Percentiles rank a stretch among this genome's conserved stretches.
Evolutionary conservation across 92 coral and sea anemone species (phyloP).

Genomic region (Palythoa heliodiscus): DNA sequence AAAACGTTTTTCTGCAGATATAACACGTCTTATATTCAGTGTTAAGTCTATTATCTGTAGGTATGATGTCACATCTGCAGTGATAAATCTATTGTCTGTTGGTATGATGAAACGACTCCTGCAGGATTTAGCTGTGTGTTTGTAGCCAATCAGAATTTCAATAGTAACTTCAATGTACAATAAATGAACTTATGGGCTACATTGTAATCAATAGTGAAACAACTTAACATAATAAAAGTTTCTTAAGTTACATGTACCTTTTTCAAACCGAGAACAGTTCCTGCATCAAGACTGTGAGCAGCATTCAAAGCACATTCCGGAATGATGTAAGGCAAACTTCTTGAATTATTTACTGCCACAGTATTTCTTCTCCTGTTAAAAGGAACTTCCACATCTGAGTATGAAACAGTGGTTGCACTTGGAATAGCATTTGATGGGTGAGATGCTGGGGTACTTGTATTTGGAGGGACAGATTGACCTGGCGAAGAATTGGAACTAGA

Average conservation of each 20-base stretch:
- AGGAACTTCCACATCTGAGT: not conserved
- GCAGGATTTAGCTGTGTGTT: no score
- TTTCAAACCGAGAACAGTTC: not conserved
- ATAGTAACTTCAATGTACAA: no score
- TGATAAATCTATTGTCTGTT: no score
- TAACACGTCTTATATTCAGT: no score
- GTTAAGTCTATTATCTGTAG: no score
- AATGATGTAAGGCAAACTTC: not conserved
- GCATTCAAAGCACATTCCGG: constrained; percentile 4
- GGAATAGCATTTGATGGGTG: not conserved
- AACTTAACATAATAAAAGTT: not conserved
- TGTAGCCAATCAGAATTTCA: no score
- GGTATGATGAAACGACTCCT: no score
- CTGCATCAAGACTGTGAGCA: not conserved
- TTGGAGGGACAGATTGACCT: not conserved
- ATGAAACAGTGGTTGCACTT: not conserved
- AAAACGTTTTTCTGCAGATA: no score
- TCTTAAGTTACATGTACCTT: constrained; percentile 6
- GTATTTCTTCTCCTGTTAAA: not conserved
- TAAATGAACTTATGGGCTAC: not conserved
- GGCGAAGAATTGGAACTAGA: not conserved
- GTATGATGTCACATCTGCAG: no score
- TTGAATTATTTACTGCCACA: no score
- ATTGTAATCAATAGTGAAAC: not conserved
- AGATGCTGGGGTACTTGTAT: not conserved